Base-by-base conservation (phyloP, 2,797 vertebrate genomes). In the Eulemur albifrons region DNA sequence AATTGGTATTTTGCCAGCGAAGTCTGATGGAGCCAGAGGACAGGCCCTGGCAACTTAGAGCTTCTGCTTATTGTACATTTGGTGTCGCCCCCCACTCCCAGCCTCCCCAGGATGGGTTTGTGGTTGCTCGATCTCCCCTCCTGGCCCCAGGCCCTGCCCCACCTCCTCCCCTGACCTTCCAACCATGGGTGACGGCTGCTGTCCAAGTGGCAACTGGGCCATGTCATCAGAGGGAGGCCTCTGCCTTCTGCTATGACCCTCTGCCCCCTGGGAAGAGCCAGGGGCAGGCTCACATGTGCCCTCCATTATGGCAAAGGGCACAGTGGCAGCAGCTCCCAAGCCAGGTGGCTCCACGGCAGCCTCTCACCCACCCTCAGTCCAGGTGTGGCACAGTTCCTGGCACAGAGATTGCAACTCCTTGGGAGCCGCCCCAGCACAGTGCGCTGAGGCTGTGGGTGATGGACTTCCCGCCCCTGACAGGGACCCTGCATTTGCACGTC, bases 391-490 rank as follows among this genome's bases (percentile, higher is more conserved):
- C 7, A 0, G 57, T 27, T 43, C 50, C 35, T 48, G 7, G 38
- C 38, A 45, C 30, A 0, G 9, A 95, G 35, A 30, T 32, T 52
- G 27, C 5, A 54, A 69, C 4, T 27, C n/a, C 17, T 13, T 35
- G 15, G 43, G 9, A 1, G 18, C 27, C 7, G 18, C 5, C 7
- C 12, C 18, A 7, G 9, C 18, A n/a, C n/a, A 35, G 12, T 8
- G 11, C 3, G 0, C 1, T 65, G 6, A 5, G n/a, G 10, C 1
- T 21, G 1, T 54, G 3, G 32, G 21, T 27, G 48, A 5, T 1
- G 9, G 18, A 52, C 5, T 43, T 52, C 4, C 27, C 70, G 5
- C 35, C 15, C 23, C 48, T 67, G 40, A 30, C 13, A 61, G 43
- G 17, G 32, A 11, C 40, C 50, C 30, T 43, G 14, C 1, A 13